Evolutionary conservation across 2,888 invertebrate species (phyloP), one percentile per base, ranked within the genome.

Genomic region (Trichacis sp.): DNA sequence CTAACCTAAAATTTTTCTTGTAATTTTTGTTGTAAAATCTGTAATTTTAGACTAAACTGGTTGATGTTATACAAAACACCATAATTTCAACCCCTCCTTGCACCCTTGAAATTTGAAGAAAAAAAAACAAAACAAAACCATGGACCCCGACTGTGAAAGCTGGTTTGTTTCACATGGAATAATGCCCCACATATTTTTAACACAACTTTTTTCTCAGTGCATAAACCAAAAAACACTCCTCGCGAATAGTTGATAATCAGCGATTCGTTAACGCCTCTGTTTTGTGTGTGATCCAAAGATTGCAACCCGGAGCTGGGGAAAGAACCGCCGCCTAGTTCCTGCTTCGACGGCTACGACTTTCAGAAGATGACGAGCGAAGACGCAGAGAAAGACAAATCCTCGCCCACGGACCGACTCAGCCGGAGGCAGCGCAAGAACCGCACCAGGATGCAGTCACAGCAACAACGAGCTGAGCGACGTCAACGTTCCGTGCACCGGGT

Each of bases 361-460:
- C 24, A 24, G 24, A 24, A 24, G 24, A 11, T 49, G 20, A 17
- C 45, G n/a, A 36, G 20, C 0, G 14, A 50, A 42, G 18, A 38
- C 18, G 18, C 42, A 12, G 20, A 48, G 0, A 43, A 58, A 8
- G n/a, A 40, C 30, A 46, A 38, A 30, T 33, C 38, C 2, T 67
- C 52, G 19, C 55, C 53, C n/a, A n/a, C n/a, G n/a, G 55, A 58
- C n/a, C 56, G 50, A n/a, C 43, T 88, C 85, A 83, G 86, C 33
- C 81, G 88, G 1, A 80, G 88, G 1, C 88, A 88, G 72, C 82
- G 86, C 11, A 88, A 88, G 71, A 88, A 88, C 71, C 82, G 87
- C 1, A 79, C 76, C 0, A 68, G 79, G 46, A 60, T 65, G 0
- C 71, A 77, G 0, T 77, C 76, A 2, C 75, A 73, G 15, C 73